Evolutionary conservation across 2,113 vertebrate species (phyloP), one percentile per base, ranked within the genome.

Genomic region (Bos taurus): DNA sequence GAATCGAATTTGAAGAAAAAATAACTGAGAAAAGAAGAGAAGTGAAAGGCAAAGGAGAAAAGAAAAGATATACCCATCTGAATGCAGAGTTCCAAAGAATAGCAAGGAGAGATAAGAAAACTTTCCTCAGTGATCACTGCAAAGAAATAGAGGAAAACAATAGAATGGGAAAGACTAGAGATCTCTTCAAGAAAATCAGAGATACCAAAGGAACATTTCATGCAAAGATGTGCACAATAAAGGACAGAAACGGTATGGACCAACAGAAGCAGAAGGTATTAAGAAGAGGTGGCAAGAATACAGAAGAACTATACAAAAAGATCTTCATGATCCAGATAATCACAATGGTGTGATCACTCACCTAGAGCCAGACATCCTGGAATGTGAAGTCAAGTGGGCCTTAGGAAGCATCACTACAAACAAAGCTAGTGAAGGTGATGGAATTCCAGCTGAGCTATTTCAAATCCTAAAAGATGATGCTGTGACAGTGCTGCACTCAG

Each of bases 311-410:
- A 6, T n/a, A 64, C 3, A 64, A 64, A 64, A n/a, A 64, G 7
- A 9, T n/a, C 30, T 64, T 64, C 1, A n/a, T 17, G 62, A 64
- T 2, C 0, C 1, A 4, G 30, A 64, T n/a, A n/a, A n/a, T 33
- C 62, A n/a, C 0, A 0, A 64, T 9, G 30, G 7, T n/a, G 15
- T n/a, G 30, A 17, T n/a, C 30, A 64, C 30, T 64, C 3, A 64
- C 30, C 62, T n/a, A n/a, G 30, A 64, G 30, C 62, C 62, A 64
- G 30, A n/a, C 15, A 64, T 64, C 30, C 7, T 64, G 5, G 15
- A 64, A n/a, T n/a, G 30, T 64, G 30, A 64, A 64, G 62, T 64
- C 62, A n/a, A 67, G 62, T 67, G 62, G 62, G 16, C 62, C 33
- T 67, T 67, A 19, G 62, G 16, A 67, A 67, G 33, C 1, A 67